Base-by-base conservation (phyloP, 2,888 invertebrate species). In the Embidobia sp. region DNA sequence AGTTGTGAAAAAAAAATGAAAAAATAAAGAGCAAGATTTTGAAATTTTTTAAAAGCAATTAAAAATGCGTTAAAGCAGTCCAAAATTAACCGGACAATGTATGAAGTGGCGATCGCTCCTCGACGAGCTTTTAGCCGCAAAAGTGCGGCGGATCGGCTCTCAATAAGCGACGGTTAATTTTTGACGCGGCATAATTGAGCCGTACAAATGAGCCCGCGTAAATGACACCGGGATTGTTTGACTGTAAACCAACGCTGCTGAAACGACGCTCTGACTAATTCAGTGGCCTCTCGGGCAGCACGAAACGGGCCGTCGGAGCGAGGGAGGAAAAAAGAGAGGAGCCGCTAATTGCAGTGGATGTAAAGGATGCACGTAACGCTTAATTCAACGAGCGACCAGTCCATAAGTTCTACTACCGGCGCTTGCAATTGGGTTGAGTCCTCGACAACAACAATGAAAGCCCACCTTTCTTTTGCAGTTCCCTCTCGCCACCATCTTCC, bases 321-420 rank as follows among this genome's bases (percentile, higher is more conserved):
- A 61, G 15, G 18, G n/a, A 44, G 22, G 22, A 35, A 35, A 35
- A 13, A 59, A 44, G 11, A 16, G 8, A 27, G 29, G 27, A 53
- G 27, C 13, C 81, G 81, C 85, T 86, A 86, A 86, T 86, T 86
- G 84, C 85, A 85, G 81, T 73, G 79, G 74, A 72, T 49, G 67
- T 73, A 67, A 79, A 82, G 80, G 80, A 79, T 79, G 75, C 79
- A 83, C 81, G 80, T 80, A 70, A 63, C 80, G 81, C 82, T 85
- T 80, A 79, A 81, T 81, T 83, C 78, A 80, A 69, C 63, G 40
- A 83, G 83, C 81, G 78, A 78, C 81, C 78, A 73, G 74, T 53
- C 53, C 55, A 55, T 63, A 63, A 72, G 63, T 64, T 73, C 63
- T 42, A 42, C 49, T 61, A 37, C 66, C 67, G 46, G 61, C 53